These are phyloP conservation scores for Caenorhabditis angaria DNA, from an alignment of 2,888 invertebrate genomes.

Conservation along the genomic window DNA sequence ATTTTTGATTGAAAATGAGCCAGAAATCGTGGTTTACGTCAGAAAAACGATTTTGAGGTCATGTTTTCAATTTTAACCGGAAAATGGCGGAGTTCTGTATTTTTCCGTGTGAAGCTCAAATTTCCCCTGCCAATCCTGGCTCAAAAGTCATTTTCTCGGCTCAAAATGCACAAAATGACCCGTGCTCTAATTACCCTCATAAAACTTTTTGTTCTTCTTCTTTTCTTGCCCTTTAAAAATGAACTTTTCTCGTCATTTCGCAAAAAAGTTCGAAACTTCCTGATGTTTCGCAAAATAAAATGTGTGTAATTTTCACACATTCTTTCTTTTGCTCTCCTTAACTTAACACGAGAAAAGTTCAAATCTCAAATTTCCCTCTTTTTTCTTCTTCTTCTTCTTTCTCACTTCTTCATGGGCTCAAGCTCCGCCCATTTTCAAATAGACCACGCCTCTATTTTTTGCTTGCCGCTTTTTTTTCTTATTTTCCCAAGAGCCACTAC, in stretches of 20 bases:
- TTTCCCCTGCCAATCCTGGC: too few species aligned
- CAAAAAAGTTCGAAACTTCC: neutral
- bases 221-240: too few species aligned
- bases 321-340: neutral
- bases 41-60: too few species aligned
- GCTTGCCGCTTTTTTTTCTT: neutral
- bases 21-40: too few species aligned
- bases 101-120: too few species aligned
- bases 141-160: too few species aligned
- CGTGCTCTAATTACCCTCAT: too few species aligned
- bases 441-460: constrained; percentile 1
- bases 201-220: too few species aligned
- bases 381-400: constrained; percentile 10
- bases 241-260: neutral
- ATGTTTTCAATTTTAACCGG: too few species aligned
- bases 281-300: neutral
- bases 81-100: too few species aligned
- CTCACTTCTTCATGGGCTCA: neutral
- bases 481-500: neutral
- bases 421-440: neutral
- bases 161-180: too few species aligned
- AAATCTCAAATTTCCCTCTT: neutral
- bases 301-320: neutral
- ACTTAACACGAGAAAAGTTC: neutral
- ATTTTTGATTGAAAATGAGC: too few species aligned